These are phyloP conservation scores for Chloropsis hardwickii DNA, from an alignment of 2,113 vertebrate genomes.

Conservation along the genomic window DNA sequence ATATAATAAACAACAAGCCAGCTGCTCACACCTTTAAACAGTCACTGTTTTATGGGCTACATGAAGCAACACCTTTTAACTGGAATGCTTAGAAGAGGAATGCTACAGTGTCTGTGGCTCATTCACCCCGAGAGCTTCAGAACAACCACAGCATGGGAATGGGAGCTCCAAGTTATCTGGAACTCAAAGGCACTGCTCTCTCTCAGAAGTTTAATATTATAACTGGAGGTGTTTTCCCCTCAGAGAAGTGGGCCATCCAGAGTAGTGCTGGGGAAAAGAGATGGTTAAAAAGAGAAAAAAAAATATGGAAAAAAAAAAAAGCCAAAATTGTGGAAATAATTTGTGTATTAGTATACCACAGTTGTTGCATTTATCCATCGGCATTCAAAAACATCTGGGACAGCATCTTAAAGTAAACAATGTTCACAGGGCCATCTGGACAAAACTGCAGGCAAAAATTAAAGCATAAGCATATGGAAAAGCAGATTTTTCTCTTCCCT, in stretches of 20 bases:
- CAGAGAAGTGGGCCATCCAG: not conserved
- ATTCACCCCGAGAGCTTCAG: not conserved
- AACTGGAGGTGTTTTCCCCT: not conserved
- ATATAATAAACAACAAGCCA: not conserved
- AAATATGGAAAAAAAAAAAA: constrained; percentile 5
- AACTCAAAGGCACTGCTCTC: not conserved
- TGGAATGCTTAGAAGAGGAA: not conserved
- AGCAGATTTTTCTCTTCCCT: constrained; percentile 98
- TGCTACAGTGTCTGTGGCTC: not conserved
- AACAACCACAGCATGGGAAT: not conserved
- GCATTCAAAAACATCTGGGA: constrained; percentile 90
- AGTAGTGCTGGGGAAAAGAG: constrained; percentile 23
- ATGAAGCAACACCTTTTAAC: not conserved
- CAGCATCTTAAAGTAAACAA: constrained; percentile 94
- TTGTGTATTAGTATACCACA: constrained; percentile 70
- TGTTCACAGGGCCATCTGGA: constrained; percentile 97
- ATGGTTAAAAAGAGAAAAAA: constrained; percentile 20
- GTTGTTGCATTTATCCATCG: constrained; percentile 74
- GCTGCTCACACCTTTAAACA: not conserved
- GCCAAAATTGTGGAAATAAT: constrained; percentile 63
- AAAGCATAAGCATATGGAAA: constrained; percentile 99
- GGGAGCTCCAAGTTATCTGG: not conserved
- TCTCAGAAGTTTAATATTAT: not conserved
- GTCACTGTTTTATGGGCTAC: not conserved
- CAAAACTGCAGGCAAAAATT: constrained; percentile 84